Conservation (phyloP, 1,140 invertebrate genomes). For the Helicoverpa zea region DNA sequence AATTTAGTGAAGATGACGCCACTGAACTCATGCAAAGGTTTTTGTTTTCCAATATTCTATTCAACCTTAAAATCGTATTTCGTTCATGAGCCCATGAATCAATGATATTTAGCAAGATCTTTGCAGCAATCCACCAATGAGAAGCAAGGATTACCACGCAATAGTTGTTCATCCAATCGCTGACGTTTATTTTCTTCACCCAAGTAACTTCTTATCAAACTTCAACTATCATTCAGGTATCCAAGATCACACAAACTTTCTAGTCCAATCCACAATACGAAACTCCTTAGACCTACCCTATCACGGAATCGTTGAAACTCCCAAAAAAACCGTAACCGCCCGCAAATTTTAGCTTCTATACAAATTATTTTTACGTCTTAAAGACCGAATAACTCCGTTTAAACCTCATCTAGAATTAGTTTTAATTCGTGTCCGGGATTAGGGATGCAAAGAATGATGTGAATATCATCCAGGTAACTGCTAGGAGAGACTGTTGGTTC, state of each 20-base stretch:
- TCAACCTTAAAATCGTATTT: no score
- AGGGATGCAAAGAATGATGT: conserved; percentile 92
- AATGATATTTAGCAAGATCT: no score
- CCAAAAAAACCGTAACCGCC: neutral
- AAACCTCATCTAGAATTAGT: neutral
- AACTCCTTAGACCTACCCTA: neutral
- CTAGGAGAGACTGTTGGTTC: conserved; percentile 88
- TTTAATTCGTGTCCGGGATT: conserved; percentile 89
- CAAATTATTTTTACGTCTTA: conserved; percentile 28
- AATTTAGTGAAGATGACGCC: neutral
- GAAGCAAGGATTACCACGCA: neutral
- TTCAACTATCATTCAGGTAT: neutral
- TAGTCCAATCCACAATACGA: neutral
- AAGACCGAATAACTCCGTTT: conserved; percentile 9
- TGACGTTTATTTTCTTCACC: neutral
- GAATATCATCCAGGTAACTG: conserved; percentile 92
- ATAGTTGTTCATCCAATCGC: neutral
- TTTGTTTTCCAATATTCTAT: no score
- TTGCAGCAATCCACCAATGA: neutral
- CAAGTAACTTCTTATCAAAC: no score
- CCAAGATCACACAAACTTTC: neutral
- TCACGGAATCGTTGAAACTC: neutral
- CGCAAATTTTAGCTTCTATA: conserved; percentile 21
- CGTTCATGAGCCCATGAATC: no score
- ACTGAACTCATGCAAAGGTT: no score